These are phyloP conservation scores for Ditula angustiorana DNA, from an alignment of 2,888 invertebrate genomes.

Conservation along the genomic window DNA sequence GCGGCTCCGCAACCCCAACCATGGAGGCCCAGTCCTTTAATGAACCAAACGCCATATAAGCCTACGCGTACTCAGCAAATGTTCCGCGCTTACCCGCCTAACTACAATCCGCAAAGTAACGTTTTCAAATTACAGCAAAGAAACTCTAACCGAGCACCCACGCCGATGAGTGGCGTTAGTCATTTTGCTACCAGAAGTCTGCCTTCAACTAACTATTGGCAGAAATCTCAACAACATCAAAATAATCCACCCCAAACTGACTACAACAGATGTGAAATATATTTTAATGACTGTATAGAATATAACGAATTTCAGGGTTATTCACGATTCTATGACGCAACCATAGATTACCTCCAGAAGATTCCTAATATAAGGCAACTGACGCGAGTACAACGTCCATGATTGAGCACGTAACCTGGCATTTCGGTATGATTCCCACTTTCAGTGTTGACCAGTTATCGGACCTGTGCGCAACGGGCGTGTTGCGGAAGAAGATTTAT, in stretches of 20 bases:
- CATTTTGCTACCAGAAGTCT: slow-evolving; percentile 37
- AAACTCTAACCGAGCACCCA: neutral
- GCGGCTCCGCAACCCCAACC: too few relatives aligned
- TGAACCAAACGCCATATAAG: neutral
- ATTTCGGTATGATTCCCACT: too few relatives aligned
- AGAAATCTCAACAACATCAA: neutral
- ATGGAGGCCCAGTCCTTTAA: neutral
- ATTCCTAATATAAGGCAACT: too few relatives aligned
- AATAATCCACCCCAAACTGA: slow-evolving; percentile 45
- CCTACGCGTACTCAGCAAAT: slow-evolving; percentile 43
- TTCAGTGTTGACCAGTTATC: too few relatives aligned
- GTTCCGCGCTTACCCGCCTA: slow-evolving; percentile 40
- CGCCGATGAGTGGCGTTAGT: slow-evolving; percentile 37
- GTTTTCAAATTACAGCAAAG: slow-evolving; percentile 28
- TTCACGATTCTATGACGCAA: too few relatives aligned
- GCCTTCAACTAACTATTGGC: slow-evolving; percentile 38
- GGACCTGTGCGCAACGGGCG: too few relatives aligned
- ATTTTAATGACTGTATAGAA: slow-evolving; percentile 40
- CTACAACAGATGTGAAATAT: slow-evolving; percentile 43
- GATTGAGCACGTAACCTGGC: too few relatives aligned
- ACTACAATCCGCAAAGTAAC: slow-evolving; percentile 34
- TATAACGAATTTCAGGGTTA: slow-evolving; percentile 22
- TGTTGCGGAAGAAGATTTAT: too few relatives aligned
- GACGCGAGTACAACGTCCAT: too few relatives aligned
- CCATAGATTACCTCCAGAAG: too few relatives aligned